A percentile compares a stretch with the other conserved stretches of the same genome.
These are phyloP conservation scores for Gadopsis marmoratus DNA, from an alignment of 2,797 vertebrate species.

Conservation along the genomic window DNA sequence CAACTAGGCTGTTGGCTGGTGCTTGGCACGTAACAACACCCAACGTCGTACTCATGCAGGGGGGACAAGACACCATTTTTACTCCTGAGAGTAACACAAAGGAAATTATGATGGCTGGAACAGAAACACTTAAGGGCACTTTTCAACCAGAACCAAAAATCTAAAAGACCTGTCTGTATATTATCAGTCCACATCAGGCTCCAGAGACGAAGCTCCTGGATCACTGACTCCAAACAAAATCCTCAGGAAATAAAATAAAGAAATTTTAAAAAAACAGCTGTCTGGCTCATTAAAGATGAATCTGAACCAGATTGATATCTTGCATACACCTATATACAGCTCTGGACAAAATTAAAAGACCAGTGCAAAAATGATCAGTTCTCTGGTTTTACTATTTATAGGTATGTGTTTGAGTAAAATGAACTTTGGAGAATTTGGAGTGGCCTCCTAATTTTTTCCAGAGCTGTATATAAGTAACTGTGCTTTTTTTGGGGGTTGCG, in stretches of 20 bases:
- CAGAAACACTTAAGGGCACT: slow-evolving; percentile 72
- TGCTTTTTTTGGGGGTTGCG: neutral
- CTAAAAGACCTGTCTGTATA: slow-evolving; percentile 21
- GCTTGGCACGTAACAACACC: too few species aligned
- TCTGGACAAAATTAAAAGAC: too few species aligned
- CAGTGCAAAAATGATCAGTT: too few species aligned
- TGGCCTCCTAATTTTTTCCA: too few species aligned
- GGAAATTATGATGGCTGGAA: slow-evolving; percentile 32
- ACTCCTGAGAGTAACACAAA: slow-evolving; percentile 27
- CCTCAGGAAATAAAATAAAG: neutral
- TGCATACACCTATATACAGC: neutral
- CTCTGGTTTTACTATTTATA: too few species aligned
- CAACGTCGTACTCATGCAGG: neutral
- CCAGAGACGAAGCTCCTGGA: slow-evolving; percentile 23
- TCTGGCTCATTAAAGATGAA: neutral
- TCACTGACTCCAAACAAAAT: slow-evolving; percentile 9
- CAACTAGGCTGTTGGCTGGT: too few species aligned
- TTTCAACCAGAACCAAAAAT: slow-evolving; percentile 47
- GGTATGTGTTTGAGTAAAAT: too few species aligned
- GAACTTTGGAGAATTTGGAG: too few species aligned
- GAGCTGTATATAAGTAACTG: neutral
- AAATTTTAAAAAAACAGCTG: neutral
- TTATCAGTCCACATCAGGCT: slow-evolving; percentile 9
- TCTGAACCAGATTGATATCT: slow-evolving; percentile 13
- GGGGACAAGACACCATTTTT: slow-evolving; percentile 3